Conservation (phyloP, 1,140 invertebrate genomes). For the Stegodyphus mimosarum region DNA sequence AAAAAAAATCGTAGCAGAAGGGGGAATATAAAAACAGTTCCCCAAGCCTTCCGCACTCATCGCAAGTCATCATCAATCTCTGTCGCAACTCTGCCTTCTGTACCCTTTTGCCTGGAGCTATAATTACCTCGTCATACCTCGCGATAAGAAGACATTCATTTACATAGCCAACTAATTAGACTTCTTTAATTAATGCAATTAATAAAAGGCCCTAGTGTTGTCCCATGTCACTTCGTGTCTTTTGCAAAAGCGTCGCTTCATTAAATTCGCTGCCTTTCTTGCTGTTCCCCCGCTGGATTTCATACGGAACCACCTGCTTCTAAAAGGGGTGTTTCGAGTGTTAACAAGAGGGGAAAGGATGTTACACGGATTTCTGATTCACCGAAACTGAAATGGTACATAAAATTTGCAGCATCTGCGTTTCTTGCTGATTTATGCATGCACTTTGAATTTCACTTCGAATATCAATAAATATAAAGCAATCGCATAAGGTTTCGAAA, state of each 20-base stretch:
- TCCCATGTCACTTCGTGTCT: slow-evolving; percentile 54
- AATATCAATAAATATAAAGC: too few species aligned
- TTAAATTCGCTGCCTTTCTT: slow-evolving; percentile 27
- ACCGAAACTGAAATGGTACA: too few species aligned
- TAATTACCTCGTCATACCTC: slow-evolving; percentile 56
- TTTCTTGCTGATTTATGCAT: too few species aligned
- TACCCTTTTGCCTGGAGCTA: slow-evolving; percentile 1
- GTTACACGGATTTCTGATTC: too few species aligned
- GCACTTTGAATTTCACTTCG: too few species aligned
- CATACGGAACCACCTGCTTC: background rate
- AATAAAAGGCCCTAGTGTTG: slow-evolving; percentile 48
- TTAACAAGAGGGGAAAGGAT: background rate
- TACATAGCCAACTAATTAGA: slow-evolving; percentile 58
- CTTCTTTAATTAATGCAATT: slow-evolving; percentile 61
- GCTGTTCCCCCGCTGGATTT: background rate
- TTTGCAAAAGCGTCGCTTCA: slow-evolving; percentile 48
- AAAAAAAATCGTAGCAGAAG: too few species aligned
- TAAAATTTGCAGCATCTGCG: too few species aligned
- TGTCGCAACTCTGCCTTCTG: slow-evolving; percentile 7
- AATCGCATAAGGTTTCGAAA: too few species aligned
- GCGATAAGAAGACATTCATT: slow-evolving; percentile 59
- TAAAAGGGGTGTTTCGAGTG: background rate
- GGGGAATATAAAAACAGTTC: too few species aligned
- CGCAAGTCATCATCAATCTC: slow-evolving; percentile 14
- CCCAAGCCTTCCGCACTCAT: background rate